Evolutionary conservation across 1,140 invertebrate species (phyloP), one percentile per base, ranked within the genome.

Genomic region (Drosophila ananassae): DNA sequence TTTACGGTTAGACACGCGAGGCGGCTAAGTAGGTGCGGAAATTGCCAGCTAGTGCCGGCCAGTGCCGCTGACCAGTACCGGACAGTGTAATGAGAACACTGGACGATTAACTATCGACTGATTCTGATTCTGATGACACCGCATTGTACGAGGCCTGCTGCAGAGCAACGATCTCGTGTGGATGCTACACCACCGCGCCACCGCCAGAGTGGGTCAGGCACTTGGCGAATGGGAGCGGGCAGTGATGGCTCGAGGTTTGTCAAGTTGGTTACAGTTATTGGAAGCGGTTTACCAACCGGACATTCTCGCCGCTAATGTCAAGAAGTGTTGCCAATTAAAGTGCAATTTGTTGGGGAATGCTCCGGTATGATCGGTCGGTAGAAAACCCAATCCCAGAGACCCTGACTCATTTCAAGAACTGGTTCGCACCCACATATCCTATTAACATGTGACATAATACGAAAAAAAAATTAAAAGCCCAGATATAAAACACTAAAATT

Each of bases 1-100:
- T 71, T 62, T 62, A 62, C 59, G 59, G 59, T 62, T 71, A 71
- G 63, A 69, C 67, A 71, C 51, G 51, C 48, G 48, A 41, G 48
- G 10, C 66, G 25, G 63, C 63, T 57, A 71, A 71, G 67, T 69
- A 69, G 64, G 63, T 71, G 67, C 67, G 67, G 67, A 71, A 71
- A 71, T 69, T 24, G 64, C 52, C 32, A 32, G 61, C 41, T 3
- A 48, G 24, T n/a, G 50, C 50, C 39, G 51, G 47, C 37, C 4
- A 46, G 28, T n/a, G 30, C 30, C 66, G 30, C 30, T 63, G 66
- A 63, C 68, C 68, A 69, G 56, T 22, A 50, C 51, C 41, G 52
- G 60, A 22, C 5, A 47, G 30, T 21, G 64, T 44, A 71, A 71
- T 71, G 67, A 69, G 67, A 71, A 39, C 67, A 32, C 13, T 67